phyloP scores from a whole-genome alignment of 1,140 invertebrate species.

The Melipona quadrifasciata region DNA sequence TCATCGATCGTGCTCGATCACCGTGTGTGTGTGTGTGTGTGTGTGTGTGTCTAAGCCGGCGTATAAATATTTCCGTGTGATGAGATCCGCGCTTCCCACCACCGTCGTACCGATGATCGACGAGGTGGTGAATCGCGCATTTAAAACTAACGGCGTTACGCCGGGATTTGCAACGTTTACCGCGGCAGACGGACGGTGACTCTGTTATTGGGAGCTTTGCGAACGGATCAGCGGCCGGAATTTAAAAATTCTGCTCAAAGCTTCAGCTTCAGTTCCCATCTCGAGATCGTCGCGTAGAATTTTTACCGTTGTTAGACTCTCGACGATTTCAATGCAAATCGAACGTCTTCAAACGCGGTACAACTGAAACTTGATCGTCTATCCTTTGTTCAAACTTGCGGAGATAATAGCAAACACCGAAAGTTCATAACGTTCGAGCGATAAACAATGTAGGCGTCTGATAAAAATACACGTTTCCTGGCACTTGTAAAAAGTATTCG shows the following conservation, averaged over 20 bases:
- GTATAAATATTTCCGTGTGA: conserved; percentile 46
- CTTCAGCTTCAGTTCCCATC: no score
- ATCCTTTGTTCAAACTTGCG: no score
- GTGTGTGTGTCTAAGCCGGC: neutral
- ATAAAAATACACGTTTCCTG: no score
- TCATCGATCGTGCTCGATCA: conserved; percentile 39
- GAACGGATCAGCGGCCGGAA: neutral
- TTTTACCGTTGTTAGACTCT: neutral
- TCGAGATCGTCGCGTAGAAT: neutral
- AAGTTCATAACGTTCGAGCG: no score
- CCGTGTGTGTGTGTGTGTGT: neutral
- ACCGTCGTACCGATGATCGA: conserved; percentile 38
- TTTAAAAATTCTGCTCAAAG: neutral
- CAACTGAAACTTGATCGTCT: no score
- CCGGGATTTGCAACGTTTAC: neutral
- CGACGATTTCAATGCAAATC: no score
- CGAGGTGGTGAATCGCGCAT: conserved; percentile 21
- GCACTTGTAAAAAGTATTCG: no score
- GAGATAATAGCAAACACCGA: no score
- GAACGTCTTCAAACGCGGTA: no score
- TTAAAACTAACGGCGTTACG: conserved; percentile 10
- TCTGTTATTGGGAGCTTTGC: neutral
- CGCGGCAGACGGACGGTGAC: neutral
- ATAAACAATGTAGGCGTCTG: no score
- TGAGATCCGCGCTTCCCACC: conserved; percentile 16